Conservation (phyloP, 1,140 invertebrate genomes). For the Drosophila simulans region DNA sequence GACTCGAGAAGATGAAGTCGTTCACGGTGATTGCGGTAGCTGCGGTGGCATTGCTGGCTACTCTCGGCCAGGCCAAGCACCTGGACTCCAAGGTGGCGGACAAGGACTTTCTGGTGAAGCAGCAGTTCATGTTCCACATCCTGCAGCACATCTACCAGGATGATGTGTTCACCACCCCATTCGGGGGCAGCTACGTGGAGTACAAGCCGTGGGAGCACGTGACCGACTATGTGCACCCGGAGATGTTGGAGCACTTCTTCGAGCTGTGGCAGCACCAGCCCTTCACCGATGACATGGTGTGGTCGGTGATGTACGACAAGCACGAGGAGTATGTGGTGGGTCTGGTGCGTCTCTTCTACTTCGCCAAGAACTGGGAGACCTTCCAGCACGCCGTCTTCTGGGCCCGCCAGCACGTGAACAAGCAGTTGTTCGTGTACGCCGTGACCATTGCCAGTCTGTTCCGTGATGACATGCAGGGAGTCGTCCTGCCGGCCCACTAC, state of each 20-base stretch:
- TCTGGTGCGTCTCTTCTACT: conserved; percentile 87
- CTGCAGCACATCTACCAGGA: conserved; percentile 86
- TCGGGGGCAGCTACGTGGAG: conserved; percentile 51
- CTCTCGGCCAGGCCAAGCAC: conserved; percentile 84
- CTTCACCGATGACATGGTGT: conserved; percentile 86
- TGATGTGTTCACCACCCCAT: conserved; percentile 85
- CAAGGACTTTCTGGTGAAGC: conserved; percentile 86
- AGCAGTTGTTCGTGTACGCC: conserved; percentile 87
- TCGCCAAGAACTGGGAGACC: conserved; percentile 88
- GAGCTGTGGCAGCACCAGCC: conserved; percentile 85
- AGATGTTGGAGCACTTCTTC: conserved; percentile 85
- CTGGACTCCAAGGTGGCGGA: conserved; percentile 85
- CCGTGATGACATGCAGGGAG: conserved; percentile 86
- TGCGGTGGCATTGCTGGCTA: conserved; percentile 57
- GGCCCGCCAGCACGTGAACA: conserved; percentile 87
- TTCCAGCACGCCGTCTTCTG: conserved; percentile 88
- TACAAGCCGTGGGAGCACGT: conserved; percentile 84
- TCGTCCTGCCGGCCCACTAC: conserved; percentile 87
- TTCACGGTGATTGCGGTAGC: conserved; percentile 74
- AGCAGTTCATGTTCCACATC: conserved; percentile 86
- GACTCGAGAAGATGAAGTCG: conserved; percentile 73
- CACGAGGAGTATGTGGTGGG: conserved; percentile 86
- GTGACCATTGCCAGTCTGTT: conserved; percentile 86
- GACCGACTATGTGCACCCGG: conserved; percentile 85
- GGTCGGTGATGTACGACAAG: conserved; percentile 85